Conservation (phyloP, 2,888 invertebrate genomes). For the Escarpia spicata region DNA sequence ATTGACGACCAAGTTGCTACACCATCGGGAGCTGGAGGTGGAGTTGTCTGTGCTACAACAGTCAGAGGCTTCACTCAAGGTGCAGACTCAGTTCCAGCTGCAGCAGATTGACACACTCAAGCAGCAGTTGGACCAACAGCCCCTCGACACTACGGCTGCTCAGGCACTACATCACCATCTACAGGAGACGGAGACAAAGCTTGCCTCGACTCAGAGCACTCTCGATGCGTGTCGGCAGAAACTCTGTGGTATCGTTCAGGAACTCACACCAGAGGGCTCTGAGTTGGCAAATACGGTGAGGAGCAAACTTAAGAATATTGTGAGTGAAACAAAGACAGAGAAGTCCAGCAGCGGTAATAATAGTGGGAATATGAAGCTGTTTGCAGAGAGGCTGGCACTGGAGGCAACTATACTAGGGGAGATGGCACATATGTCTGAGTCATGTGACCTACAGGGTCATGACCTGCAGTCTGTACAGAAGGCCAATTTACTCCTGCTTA, state of each 20-base stretch:
- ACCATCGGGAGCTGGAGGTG: slow-evolving; percentile 19
- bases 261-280: neutral
- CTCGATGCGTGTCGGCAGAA: neutral
- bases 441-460: slow-evolving; percentile 54
- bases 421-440: slow-evolving; percentile 50
- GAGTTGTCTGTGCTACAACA: neutral
- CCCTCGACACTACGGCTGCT: neutral
- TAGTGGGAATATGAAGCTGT: slow-evolving; percentile 26
- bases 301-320: slow-evolving; percentile 8
- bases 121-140: neutral
- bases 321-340: neutral
- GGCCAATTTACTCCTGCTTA: neutral
- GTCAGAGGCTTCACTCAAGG: neutral
- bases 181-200: neutral
- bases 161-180: neutral
- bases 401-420: slow-evolving; percentile 55
- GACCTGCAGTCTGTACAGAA: neutral
- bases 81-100: neutral
- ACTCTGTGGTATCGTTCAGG: neutral
- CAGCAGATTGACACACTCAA: neutral
- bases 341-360: neutral
- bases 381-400: slow-evolving; percentile 39
- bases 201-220: neutral
- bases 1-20: neutral
- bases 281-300: neutral